These are phyloP conservation scores for Babyrousa celebensis DNA, from an alignment of 2,797 vertebrate species.

Conservation along the genomic window DNA sequence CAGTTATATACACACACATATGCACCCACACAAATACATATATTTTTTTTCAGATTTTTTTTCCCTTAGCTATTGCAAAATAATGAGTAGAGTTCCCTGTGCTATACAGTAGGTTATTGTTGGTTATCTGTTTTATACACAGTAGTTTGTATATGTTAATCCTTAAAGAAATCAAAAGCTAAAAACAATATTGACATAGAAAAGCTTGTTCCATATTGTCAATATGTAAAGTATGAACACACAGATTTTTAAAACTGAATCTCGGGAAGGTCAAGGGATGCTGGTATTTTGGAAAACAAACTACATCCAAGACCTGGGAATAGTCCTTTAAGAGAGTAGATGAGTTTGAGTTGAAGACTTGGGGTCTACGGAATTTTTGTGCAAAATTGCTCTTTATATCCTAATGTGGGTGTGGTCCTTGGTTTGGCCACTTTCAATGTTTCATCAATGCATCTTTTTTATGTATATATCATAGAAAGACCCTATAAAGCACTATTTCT, in stretches of 20 bases:
- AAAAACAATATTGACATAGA: neutral
- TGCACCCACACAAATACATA: no score
- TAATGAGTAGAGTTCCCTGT: no score
- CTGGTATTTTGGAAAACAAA: neutral
- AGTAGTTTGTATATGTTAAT: no score
- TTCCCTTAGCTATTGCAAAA: no score
- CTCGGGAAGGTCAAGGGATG: neutral
- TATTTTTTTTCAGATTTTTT: no score
- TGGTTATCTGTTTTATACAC: no score
- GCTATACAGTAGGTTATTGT: no score
- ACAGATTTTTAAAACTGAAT: slow-evolving; percentile 43
- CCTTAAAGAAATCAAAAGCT: slow-evolving; percentile 38
- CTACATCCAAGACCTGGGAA: neutral
- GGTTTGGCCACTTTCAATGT: neutral
- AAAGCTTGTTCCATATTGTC: neutral
- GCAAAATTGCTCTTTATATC: neutral
- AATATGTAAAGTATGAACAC: neutral
- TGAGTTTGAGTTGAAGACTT: neutral
- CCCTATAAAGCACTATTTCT: neutral
- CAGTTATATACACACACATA: no score
- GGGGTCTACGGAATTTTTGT: neutral
- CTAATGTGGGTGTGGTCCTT: neutral
- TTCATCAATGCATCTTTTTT: neutral
- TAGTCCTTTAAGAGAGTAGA: neutral
- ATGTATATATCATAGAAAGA: neutral